Conservation (phyloP, 1,140 invertebrate genomes). For the Megalopta genalis region DNA sequence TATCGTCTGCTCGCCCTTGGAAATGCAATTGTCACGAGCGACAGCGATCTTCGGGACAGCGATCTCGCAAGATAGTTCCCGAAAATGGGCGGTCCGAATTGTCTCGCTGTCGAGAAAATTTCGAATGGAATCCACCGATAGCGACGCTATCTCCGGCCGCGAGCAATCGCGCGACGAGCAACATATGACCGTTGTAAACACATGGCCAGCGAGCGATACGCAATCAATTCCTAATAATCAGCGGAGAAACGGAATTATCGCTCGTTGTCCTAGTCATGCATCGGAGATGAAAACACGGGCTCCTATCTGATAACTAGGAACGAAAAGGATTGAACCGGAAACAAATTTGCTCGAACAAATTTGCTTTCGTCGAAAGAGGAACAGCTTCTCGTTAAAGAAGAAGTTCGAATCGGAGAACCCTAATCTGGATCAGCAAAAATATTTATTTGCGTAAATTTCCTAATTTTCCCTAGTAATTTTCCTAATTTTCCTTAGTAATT, state of each 20-base stretch:
- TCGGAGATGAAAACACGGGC: neutral
- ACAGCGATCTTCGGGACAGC: neutral
- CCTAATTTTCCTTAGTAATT: no score
- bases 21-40: no score
- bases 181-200: slow-evolving; percentile 41
- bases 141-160: slow-evolving; percentile 20
- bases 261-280: slow-evolving; percentile 31
- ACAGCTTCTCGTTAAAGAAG: neutral
- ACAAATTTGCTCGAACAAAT: neutral
- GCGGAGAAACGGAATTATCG: slow-evolving; percentile 26
- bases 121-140: slow-evolving; percentile 28
- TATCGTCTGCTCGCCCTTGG: no score
- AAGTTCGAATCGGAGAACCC: no score
- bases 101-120: slow-evolving; percentile 1
- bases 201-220: slow-evolving; percentile 11
- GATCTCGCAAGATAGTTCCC: neutral
- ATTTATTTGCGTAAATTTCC: no score
- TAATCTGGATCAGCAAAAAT: no score
- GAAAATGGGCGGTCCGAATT: neutral
- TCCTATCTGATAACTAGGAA: neutral
- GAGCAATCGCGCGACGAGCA: slow-evolving; percentile 5
- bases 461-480: no score
- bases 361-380: neutral
- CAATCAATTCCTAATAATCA: slow-evolving; percentile 30
- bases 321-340: neutral